Base-by-base conservation (phyloP, 2,113 vertebrate species). In the Regulus satrapa region DNA sequence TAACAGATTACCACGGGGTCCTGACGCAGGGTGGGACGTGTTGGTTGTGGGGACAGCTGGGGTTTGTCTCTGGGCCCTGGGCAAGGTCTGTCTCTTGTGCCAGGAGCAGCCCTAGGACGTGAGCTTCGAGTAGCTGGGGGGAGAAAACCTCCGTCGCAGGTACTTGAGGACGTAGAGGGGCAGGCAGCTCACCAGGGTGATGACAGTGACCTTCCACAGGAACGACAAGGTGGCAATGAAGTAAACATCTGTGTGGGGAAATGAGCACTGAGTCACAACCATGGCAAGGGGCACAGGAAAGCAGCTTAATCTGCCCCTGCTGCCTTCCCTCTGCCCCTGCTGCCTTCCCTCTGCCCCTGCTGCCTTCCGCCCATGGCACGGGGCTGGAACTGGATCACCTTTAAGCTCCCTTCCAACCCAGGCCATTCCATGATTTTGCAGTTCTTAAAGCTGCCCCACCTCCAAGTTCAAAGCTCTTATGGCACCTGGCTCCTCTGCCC, bases 141-240 rank as follows among this genome's bases (percentile, higher is more conserved):
- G 99, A 10, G 99, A 99, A 98, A 99, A 99, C 61, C 99, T 98
- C 69, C 99, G 92, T 10, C 99, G 98, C 94, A 99, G 99, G 96
- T 99, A 99, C 97, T 99, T 99, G 94, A 99, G 98, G 94, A 99
- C 98, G 88, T 99, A 99, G 78, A 99, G 99, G 7, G 99, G 99
- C 85, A 99, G 98, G 62, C 99, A 99, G 98, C 99, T 99, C 96
- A 99, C 98, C 97, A 99, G 97, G 6, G 99, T 99, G 98, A 99
- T 99, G 91, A 98, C 98, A 0, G 99, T 99, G 88, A 99, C 99
- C 97, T 99, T 99, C 99, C 99, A 99, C 87, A 99, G 97, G 98
- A 99, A 99, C 0, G 99, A 99, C 34, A 99, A 75, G 1, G 99
- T 99, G 59, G 98, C 96, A 93, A 99, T 99, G 98, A 99, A 99